Base-by-base conservation (phyloP, 2,113 vertebrate species). In the Uropsilus gracilis region DNA sequence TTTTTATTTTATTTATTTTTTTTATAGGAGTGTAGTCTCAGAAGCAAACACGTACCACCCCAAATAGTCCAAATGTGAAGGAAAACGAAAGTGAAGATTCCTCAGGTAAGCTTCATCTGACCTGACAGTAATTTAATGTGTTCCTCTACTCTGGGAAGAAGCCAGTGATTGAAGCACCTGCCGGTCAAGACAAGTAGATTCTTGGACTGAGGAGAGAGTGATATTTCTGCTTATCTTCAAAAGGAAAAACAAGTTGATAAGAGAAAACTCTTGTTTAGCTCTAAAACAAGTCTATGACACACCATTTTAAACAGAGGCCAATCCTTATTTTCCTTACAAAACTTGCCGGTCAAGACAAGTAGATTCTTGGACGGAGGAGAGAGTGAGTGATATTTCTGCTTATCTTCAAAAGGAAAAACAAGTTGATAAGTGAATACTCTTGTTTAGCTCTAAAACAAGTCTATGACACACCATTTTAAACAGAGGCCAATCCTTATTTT, bases 211-310 rank as follows among this genome's bases (percentile, higher is more conserved):
- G 61, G 20, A 82, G 11, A 37, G 30, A 92, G 44, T 26, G 46
- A 34, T 8, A 53, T 55, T 66, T 90, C 34, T 85, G 89, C 80
- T 95, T 82, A 77, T 94, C 80, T 96, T 89, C 66, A 75, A 77
- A 94, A 81, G 42, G 16, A 37, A 73, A 86, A 64, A 63, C 0
- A 2, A 28, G n/a, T 10, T 42, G 53, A 55, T 88, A 66, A 94
- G 72, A 87, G 20, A 61, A 46, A 93, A 86, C 1, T 64, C 57
- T 71, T 6, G 17, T 32, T 85, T 50, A 22, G 20, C 63, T 90
- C 50, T 75, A 50, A 90, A 87, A 68, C 44, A 59, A 57, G 64
- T 8, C 89, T 30, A 6, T 0, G 10, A 83, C 6, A n/a, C 46
- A 30, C 42, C 8, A 1, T 32, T 46, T 30, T 68, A n/a, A 61